These are phyloP conservation scores for Orchesella flavescens DNA, from an alignment of 2,888 invertebrate species.

Conservation along the genomic window DNA sequence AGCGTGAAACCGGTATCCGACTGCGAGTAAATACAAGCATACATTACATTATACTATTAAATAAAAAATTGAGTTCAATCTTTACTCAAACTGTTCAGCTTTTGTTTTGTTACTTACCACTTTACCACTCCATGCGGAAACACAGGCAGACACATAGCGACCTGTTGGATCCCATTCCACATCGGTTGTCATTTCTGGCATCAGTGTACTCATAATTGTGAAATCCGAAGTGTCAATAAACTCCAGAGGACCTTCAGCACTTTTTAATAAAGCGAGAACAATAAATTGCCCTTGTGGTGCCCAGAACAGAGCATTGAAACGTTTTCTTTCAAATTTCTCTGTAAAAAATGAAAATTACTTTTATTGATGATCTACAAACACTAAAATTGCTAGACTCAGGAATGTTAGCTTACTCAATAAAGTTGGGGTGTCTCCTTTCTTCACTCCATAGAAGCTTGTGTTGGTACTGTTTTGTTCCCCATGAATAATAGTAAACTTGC, in stretches of 20 bases:
- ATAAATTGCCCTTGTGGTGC: slow-evolving; percentile 96
- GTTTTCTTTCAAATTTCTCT: slow-evolving; percentile 84
- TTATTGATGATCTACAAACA: too few species aligned
- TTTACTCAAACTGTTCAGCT: too few species aligned
- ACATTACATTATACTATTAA: too few species aligned
- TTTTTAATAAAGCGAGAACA: slow-evolving; percentile 90
- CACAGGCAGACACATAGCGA: slow-evolving; percentile 94
- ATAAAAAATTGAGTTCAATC: too few species aligned
- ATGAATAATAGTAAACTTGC: slow-evolving; percentile 96
- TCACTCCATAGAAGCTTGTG: slow-evolving; percentile 94
- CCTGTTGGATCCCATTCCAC: slow-evolving; percentile 99
- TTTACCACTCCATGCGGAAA: slow-evolving; percentile 96
- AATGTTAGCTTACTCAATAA: slow-evolving; percentile 83
- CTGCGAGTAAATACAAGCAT: slow-evolving; percentile 73
- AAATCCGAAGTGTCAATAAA: slow-evolving; percentile 97
- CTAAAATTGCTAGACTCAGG: not conserved
- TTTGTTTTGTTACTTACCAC: too few species aligned
- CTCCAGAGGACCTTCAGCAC: slow-evolving; percentile 91
- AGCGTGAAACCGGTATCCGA: slow-evolving; percentile 91
- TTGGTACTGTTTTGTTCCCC: slow-evolving; percentile 87
- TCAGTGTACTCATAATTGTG: slow-evolving; percentile 93
- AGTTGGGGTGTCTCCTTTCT: slow-evolving; percentile 90
- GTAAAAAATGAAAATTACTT: slow-evolving; percentile 50
- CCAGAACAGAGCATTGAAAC: slow-evolving; percentile 93
- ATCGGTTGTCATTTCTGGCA: slow-evolving; percentile 93